Percentiles rank a stretch among this genome's conserved stretches.
Conservation (phyloP, 2,797 vertebrate genomes). For the Pipistrellus nathusii region DNA sequence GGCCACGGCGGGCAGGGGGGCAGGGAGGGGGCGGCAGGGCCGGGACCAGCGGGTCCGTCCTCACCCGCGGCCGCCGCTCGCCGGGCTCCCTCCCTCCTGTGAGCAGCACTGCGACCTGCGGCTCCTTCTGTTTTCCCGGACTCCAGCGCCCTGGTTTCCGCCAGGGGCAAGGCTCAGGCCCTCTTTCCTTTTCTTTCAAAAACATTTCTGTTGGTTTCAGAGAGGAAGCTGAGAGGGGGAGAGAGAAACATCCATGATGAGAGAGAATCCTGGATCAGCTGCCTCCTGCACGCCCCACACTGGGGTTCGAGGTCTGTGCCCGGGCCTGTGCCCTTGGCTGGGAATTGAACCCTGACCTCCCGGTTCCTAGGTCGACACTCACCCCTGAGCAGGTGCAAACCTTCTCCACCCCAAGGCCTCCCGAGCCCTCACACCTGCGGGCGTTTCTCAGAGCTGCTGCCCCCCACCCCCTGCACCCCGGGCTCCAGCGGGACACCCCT, state of each 20-base stretch:
- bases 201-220: too few relatives aligned
- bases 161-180: background rate
- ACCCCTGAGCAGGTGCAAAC: rapidly evolving
- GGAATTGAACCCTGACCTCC: too few relatives aligned
- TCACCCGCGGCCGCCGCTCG: too few relatives aligned
- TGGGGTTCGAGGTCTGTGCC: background rate
- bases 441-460: background rate
- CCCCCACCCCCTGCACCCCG: background rate
- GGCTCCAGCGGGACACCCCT: background rate
- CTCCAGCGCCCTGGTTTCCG: background rate
- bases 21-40: too few relatives aligned
- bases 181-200: too few relatives aligned
- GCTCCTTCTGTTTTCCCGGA: background rate
- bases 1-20: too few relatives aligned
- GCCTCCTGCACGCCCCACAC: background rate
- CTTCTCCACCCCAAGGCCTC: background rate
- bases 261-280: background rate
- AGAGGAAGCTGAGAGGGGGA: background rate
- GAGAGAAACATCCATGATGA: too few relatives aligned
- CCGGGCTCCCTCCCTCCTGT: too few relatives aligned
- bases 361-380: rapidly evolving
- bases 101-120: too few relatives aligned
- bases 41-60: too few relatives aligned
- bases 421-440: background rate
- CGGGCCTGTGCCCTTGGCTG: too few relatives aligned